Base-by-base conservation (phyloP, 2,888 invertebrate genomes). In the Ctena decussata region DNA sequence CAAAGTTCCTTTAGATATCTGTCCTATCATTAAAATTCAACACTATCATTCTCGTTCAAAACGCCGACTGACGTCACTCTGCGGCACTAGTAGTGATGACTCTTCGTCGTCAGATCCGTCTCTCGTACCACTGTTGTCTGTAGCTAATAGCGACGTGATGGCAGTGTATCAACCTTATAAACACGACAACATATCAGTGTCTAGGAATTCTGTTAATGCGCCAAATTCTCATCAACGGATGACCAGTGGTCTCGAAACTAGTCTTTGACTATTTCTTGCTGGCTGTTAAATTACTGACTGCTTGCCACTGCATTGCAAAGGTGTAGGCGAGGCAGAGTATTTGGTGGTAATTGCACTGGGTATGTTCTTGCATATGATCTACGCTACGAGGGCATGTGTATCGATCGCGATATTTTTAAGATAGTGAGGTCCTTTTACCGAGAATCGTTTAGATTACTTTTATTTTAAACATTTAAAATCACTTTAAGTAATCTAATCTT, bases 21-120 rank as follows among this genome's bases (percentile, higher is more conserved):
- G 89, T 76, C 89, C 89, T 18, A 86, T 89, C 24, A 85, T 89
- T 18, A 86, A 82, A 72, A 85, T 89, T 49, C 89, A 84, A 86
- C 89, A 89, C 86, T 86, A 84, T 77, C 84, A 89, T 53, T 80
- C 84, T 32, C 77, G 89, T 37, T 86, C 86, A 39, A 89, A 89
- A 46, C 41, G 89, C 41, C 78, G 89, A 18, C 77, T 84, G 30
- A 89, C 82, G 21, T 89, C 89, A n/a, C 39, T 89, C 8, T 76
- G 76, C 81, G 60, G 80, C 35, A 82, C 79, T 24, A 88, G 84
- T 27, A 86, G 86, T 39, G 85, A 88, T 44, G 74, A 74, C 0
- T 77, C 84, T 1, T 37, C 75, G 44, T 79, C 83, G 18, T 85
- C 85, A n/a, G 87, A 85, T 44, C 46, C 72, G 72, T 72, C 72